Conservation (phyloP, 1,140 invertebrate genomes). For the Drosophila pandora region DNA sequence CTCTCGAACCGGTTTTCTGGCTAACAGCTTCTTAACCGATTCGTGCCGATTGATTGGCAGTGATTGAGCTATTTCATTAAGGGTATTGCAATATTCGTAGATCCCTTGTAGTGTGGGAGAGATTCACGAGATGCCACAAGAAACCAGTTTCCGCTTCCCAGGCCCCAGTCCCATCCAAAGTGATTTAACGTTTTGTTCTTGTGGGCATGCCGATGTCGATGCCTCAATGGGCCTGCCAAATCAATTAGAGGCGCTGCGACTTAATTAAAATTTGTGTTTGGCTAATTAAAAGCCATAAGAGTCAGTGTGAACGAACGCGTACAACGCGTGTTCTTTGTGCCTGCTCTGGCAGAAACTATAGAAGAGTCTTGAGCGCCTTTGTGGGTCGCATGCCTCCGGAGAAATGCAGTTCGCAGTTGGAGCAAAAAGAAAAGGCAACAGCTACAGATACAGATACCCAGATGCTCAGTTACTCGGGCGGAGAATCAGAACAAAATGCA, state of each 20-base stretch:
- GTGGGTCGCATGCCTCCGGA: conserved; percentile 74
- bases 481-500: conserved; percentile 76
- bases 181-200: conserved; percentile 29
- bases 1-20: conserved; percentile 29
- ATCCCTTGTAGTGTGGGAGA: conserved; percentile 1
- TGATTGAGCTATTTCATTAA: conserved; percentile 28
- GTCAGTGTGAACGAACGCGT: conserved; percentile 72
- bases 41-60: conserved; percentile 33
- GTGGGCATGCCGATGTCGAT: conserved; percentile 23
- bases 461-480: neutral
- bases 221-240: conserved; percentile 41
- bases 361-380: conserved; percentile 45
- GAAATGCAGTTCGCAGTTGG: conserved; percentile 62
- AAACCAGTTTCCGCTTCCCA: conserved; percentile 54
- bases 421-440: conserved; percentile 12
- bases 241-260: conserved; percentile 71
- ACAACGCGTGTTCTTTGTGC: conserved; percentile 61
- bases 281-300: conserved; percentile 60
- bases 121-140: conserved; percentile 6
- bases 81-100: conserved; percentile 21
- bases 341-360: conserved; percentile 20
- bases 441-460: conserved; percentile 19
- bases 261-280: conserved; percentile 80
- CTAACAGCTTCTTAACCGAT: conserved; percentile 26
- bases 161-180: conserved; percentile 15